Evolutionary conservation across 2,888 invertebrate species (phyloP), one percentile per base, ranked within the genome.

Genomic region (Chrysina gloriosa): DNA sequence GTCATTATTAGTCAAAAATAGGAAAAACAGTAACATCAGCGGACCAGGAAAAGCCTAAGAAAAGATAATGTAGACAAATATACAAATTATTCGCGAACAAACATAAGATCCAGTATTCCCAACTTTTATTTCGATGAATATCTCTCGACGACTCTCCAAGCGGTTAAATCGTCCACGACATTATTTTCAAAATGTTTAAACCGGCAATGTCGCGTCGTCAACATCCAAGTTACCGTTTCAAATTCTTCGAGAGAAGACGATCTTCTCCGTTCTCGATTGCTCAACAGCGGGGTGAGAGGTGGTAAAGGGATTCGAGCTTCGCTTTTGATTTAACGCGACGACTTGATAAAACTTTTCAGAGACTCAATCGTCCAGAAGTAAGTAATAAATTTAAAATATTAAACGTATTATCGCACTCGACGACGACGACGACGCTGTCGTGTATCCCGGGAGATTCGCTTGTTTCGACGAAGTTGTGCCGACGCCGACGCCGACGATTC

Each of bases 371-470:
- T 19, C 25, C 29, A 61, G 58, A 42, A 61, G 45, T 42, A 42
- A 42, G 58, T 42, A 61, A 61, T 61, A 61, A 61, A 61, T 42
- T 61, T 61, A 61, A 61, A 61, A 61, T 61, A 61, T 61, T 61
- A 61, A 61, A 61, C 52, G 52, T 52, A 52, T 52, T 52, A 52
- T 31, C 16, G 31, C 19, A 9, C n/a, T n/a, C n/a, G n/a, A 39
- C 9, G 39, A 14, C 39, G 39, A 11, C 1, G 9, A 3, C 16
- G 3, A 2, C 29, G 29, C 29, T n/a, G n/a, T n/a, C n/a, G n/a
- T n/a, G n/a, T n/a, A n/a, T n/a, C 34, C 2, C 34, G 34, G 34
- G 11, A 3, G 34, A 34, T 7, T 34, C 34, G 34, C 11, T 34
- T 34, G 34, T 34, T 34, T 34, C 34, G 4, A 11, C 11, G 9